Conservation (phyloP, 2,888 invertebrate species). For the Ormyrus nitidulus region DNA sequence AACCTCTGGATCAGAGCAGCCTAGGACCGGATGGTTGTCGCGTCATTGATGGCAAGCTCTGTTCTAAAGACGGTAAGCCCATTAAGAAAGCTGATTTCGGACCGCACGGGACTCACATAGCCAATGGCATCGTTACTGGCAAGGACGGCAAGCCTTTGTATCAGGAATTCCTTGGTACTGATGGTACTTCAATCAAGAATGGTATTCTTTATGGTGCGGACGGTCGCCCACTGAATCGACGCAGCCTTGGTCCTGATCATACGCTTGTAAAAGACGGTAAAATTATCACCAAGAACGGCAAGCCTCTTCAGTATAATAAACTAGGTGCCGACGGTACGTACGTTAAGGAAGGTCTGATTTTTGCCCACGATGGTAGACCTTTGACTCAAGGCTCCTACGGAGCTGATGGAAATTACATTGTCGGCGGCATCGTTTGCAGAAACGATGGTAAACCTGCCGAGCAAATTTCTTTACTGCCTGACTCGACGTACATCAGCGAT, state of each 20-base stretch:
- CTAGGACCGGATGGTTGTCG: slow-evolving; percentile 68
- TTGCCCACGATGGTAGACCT: slow-evolving; percentile 67
- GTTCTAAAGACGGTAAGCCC: slow-evolving; percentile 66
- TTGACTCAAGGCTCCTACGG: slow-evolving; percentile 68
- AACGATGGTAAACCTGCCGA: slow-evolving; percentile 69
- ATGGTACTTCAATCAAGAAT: slow-evolving; percentile 65
- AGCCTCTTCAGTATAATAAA: slow-evolving; percentile 65
- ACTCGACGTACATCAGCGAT: slow-evolving; percentile 68
- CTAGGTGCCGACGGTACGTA: slow-evolving; percentile 68
- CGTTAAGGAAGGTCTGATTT: slow-evolving; percentile 71
- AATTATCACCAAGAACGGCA: slow-evolving; percentile 69
- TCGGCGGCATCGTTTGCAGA: slow-evolving; percentile 70
- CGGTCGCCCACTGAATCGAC: slow-evolving; percentile 63
- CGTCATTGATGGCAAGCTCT: slow-evolving; percentile 67
- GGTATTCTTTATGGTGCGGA: slow-evolving; percentile 66
- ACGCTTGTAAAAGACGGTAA: slow-evolving; percentile 69
- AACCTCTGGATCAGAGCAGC: slow-evolving; percentile 67
- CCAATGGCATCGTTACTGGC: slow-evolving; percentile 65
- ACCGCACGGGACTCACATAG: slow-evolving; percentile 67
- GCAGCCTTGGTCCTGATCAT: slow-evolving; percentile 66
- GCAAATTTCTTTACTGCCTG: slow-evolving; percentile 68
- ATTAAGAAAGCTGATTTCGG: slow-evolving; percentile 71
- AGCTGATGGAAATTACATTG: slow-evolving; percentile 69
- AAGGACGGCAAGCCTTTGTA: slow-evolving; percentile 68
- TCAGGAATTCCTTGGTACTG: slow-evolving; percentile 64